phyloP scores from a whole-genome alignment of 1,140 invertebrate species.

The Wasmannia auropunctata region DNA sequence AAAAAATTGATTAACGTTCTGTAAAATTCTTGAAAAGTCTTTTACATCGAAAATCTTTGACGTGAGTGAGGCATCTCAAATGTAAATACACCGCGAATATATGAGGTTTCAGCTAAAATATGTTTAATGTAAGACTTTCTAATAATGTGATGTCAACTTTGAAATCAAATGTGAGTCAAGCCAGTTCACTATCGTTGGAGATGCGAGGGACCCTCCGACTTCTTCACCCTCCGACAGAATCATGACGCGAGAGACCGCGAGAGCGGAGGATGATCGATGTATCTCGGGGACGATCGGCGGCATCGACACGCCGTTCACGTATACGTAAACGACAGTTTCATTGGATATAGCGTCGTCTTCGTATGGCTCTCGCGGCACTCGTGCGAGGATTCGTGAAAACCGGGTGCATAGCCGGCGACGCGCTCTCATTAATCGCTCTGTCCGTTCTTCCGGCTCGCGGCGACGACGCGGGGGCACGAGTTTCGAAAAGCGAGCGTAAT shows the following conservation, averaged over 20 bases:
- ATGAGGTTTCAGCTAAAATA: background rate
- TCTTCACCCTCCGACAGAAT: background rate
- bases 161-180: background rate
- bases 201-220: background rate
- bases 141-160: background rate
- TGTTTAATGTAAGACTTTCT: background rate
- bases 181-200: background rate
- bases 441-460: constrained; percentile 71
- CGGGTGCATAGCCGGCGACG: constrained; percentile 37
- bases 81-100: too few species aligned
- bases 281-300: constrained; percentile 12
- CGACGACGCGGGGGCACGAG: constrained; percentile 70
- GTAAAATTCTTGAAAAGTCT: background rate
- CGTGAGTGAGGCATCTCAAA: too few species aligned
- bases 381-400: background rate
- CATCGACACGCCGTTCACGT: constrained; percentile 72
- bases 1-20: too few species aligned
- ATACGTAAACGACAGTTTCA: constrained; percentile 76
- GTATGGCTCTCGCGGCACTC: background rate
- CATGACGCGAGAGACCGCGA: background rate
- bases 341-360: constrained; percentile 41
- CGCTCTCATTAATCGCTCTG: constrained; percentile 77
- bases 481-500: constrained; percentile 74
- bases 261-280: constrained; percentile 1
- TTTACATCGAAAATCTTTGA: background rate